A percentile compares a stretch with the other conserved stretches of the same genome.
These are phyloP conservation scores for Hylia prasina DNA, from an alignment of 2,113 vertebrate genomes.

Conservation along the genomic window DNA sequence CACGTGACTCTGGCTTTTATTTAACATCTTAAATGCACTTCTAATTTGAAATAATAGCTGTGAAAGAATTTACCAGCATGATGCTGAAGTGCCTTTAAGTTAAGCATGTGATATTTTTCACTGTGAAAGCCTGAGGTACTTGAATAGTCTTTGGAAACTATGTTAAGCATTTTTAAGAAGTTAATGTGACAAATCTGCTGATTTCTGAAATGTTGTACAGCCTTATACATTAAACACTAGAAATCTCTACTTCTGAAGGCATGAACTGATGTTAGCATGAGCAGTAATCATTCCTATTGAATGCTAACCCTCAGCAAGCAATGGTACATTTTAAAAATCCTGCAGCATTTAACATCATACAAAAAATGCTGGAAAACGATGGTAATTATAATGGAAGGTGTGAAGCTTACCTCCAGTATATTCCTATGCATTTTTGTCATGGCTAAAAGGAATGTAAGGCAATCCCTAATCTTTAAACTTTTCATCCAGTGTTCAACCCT, in stretches of 20 bases:
- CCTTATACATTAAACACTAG: neutral
- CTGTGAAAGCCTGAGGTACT: neutral
- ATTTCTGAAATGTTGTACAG: neutral
- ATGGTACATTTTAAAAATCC: neutral
- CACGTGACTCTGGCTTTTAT: neutral
- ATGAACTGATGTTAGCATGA: neutral
- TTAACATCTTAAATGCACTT: neutral
- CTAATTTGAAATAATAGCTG: neutral
- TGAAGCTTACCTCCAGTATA: neutral
- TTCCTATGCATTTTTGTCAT: neutral
- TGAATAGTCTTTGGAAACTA: constrained; percentile 30
- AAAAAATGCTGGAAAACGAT: neutral
- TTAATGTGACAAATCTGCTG: constrained; percentile 33
- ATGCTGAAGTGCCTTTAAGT: constrained; percentile 17
- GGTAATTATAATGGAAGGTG: neutral
- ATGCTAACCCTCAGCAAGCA: neutral
- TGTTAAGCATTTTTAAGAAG: constrained; percentile 40
- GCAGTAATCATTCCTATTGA: neutral
- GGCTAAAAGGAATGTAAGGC: neutral
- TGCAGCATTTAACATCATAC: neutral
- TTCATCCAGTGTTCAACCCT: neutral
- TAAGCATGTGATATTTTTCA: constrained; percentile 11
- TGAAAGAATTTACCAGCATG: neutral
- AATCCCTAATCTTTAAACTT: neutral
- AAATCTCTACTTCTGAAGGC: neutral